phyloP scores from a whole-genome alignment of 1,140 invertebrate species.

The Papilio xuthus region DNA sequence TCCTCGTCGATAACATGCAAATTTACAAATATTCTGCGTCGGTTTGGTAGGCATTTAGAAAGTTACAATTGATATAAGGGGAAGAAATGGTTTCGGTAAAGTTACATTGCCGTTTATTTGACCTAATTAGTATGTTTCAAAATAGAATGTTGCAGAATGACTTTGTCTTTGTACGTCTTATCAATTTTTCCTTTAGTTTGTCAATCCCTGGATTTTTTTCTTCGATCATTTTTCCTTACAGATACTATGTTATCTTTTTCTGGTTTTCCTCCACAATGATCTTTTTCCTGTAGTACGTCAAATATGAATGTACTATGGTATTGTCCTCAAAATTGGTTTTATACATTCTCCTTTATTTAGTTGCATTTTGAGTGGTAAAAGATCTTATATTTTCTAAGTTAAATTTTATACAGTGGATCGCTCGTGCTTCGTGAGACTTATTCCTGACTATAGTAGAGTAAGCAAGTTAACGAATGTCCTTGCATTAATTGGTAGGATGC shows the following conservation, averaged over 20 bases:
- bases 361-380: neutral
- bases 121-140: no score
- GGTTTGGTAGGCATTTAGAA: neutral
- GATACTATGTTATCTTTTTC: conserved; percentile 4
- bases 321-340: neutral
- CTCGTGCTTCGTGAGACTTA: neutral
- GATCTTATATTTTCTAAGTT: neutral
- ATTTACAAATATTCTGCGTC: neutral
- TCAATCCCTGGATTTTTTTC: neutral
- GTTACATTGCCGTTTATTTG: neutral
- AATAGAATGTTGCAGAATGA: no score
- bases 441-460: neutral
- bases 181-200: neutral
- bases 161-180: neutral
- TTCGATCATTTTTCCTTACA: neutral
- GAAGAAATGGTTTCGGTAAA: neutral
- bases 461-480: no score
- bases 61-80: neutral
- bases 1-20: neutral
- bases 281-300: neutral
- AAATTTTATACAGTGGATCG: neutral
- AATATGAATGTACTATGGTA: neutral
- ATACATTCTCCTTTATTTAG: neutral
- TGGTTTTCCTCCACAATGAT: neutral
- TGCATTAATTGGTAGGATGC: neutral